Evolutionary conservation across 1,140 invertebrate genomes (phyloP), one percentile per base, ranked within the genome.

Genomic region (Lethrus apterus): DNA sequence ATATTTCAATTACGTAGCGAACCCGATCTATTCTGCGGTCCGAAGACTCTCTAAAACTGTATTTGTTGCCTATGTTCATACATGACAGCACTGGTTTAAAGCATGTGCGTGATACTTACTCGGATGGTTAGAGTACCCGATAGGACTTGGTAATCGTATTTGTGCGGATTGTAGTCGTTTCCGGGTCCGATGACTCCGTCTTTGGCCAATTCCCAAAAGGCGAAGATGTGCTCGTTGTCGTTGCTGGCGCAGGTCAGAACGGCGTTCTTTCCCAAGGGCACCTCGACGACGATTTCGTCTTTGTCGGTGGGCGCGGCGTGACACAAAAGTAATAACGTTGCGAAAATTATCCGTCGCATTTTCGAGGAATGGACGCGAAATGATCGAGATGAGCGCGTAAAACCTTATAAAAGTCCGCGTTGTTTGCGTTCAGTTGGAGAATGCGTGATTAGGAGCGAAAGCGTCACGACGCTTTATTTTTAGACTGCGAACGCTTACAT

Each of bases 141-240:
- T 23, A 81, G 65, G 2, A 81, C 77, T 67, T 81, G 75, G 67
- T 81, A 82, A 58, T 81, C 80, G 56, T 79, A 81, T 69, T 83
- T 83, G 5, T 68, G 68, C 48, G 67, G 63, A 67, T 81, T 71
- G 50, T 73, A 66, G 19, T 62, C 48, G 69, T 79, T 80, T 26
- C 74, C 75, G 26, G 80, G 80, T 3, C 80, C 77, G 45, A 82
- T 75, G 13, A 81, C 65, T 52, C 70, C 68, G 42, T 74, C 69
- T 44, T 73, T 67, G 35, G 68, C 71, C 42, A 81, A 60, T 55
- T 80, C 68, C 80, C 80, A 82, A 58, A 80, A 80, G 70, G 80
- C 73, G 53, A 83, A 83, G 54, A 77, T 73, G 63, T 82, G 79
- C 45, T 72, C 54, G 51, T 75, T 74, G 57, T 81, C 79, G 65